Evolutionary conservation across 1,140 invertebrate species (phyloP).

Genomic region (Zaprionus taronus): DNA sequence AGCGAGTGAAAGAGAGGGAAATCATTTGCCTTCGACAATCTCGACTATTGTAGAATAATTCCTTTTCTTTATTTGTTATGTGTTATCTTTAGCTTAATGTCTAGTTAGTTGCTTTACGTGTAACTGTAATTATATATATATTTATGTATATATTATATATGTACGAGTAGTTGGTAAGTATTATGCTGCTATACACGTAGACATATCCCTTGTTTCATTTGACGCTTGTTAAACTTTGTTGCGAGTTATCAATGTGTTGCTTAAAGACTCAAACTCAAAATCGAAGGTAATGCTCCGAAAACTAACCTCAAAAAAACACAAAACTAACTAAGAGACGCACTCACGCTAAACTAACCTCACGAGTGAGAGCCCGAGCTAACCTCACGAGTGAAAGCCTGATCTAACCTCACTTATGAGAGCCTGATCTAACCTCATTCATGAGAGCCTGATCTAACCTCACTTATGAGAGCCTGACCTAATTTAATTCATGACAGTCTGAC

Average conservation of each 20-base stretch:
- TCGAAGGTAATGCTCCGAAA: conserved; percentile 13
- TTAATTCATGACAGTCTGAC: neutral
- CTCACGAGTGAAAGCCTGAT: neutral
- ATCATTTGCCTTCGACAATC: neutral
- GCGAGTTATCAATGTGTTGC: conserved; percentile 40
- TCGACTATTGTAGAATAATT: conserved; percentile 25
- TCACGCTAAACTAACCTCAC: conserved; percentile 26
- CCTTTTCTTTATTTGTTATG: conserved; percentile 24
- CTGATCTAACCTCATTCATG: neutral
- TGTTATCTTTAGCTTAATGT: conserved; percentile 24
- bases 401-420: conserved; percentile 14
- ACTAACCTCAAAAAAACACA: conserved; percentile 2
- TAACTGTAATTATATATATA: conserved; percentile 43
- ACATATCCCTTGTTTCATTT: conserved; percentile 84
- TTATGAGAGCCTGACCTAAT: conserved; percentile 1
- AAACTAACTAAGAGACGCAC: conserved; percentile 18
- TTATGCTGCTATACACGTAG: conserved; percentile 75
- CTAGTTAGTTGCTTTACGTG: conserved; percentile 51
- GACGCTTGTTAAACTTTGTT: conserved; percentile 83
- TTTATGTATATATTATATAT: conserved; percentile 40
- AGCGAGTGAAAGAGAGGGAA: conserved; percentile 12
- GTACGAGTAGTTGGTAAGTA: conserved; percentile 38
- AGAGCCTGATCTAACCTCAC: neutral
- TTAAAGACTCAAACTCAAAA: conserved; percentile 30
- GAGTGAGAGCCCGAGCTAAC: neutral